phyloP scores from a whole-genome alignment of 2,113 vertebrate species.

The Perca schrenkii region DNA sequence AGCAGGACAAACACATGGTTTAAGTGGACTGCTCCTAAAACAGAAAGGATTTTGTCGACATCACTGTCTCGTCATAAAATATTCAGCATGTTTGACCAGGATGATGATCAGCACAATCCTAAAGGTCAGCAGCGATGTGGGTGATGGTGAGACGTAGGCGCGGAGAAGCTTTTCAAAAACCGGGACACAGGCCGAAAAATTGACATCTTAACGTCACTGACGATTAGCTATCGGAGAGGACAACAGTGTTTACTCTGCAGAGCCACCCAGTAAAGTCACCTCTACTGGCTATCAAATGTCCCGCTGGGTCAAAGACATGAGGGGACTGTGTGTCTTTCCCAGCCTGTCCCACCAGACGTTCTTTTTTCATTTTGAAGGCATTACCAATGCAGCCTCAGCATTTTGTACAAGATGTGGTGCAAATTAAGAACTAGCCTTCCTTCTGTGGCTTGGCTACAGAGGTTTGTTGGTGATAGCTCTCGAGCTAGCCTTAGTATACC shows the following conservation, averaged over 20 bases:
- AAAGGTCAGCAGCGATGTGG: constrained; percentile 55
- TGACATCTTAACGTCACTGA: constrained; percentile 43
- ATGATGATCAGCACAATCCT: constrained; percentile 38
- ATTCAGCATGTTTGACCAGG: constrained; percentile 52
- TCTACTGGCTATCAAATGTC: constrained; percentile 60
- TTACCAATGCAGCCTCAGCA: constrained; percentile 38
- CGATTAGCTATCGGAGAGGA: constrained; percentile 33
- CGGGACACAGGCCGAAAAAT: constrained; percentile 28
- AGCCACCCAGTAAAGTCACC: constrained; percentile 49
- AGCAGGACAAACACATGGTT: constrained; percentile 16
- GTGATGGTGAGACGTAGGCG: background rate
- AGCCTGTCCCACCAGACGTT: constrained; percentile 17
- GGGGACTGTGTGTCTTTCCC: background rate
- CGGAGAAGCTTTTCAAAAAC: constrained; percentile 43
- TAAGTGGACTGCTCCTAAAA: background rate
- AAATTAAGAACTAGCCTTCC: background rate
- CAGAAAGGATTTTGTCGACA: background rate
- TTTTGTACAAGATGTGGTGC: background rate
- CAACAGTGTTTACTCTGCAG: constrained; percentile 24
- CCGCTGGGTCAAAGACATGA: constrained; percentile 56
- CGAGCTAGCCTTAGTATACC: background rate
- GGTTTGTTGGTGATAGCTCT: background rate
- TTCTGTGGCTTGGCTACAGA: constrained; percentile 13
- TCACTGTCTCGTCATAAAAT: constrained; percentile 54
- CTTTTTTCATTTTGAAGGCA: constrained; percentile 25